These are phyloP conservation scores for Nannobrachium achirus DNA, from an alignment of 2,113 vertebrate genomes.

Conservation along the genomic window DNA sequence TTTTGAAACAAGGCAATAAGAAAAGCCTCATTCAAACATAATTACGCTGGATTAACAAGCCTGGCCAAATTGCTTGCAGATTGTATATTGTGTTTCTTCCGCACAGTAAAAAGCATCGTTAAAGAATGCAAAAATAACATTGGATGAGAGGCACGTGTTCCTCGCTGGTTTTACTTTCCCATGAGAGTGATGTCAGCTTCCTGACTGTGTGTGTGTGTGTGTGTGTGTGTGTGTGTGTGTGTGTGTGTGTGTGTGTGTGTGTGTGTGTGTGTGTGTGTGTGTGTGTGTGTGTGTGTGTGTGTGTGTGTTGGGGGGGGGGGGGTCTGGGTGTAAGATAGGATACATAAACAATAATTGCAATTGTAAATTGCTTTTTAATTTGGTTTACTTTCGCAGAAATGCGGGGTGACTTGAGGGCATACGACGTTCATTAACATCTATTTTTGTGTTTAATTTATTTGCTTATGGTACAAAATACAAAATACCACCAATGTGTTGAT, in stretches of 20 bases:
- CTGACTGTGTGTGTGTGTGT: neutral
- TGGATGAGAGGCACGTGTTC: neutral
- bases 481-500: neutral
- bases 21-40: constrained; percentile 16
- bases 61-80: constrained; percentile 19
- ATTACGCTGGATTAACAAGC: constrained; percentile 39
- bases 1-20: constrained; percentile 22
- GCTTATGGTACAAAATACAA: neutral
- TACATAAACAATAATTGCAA: constrained; percentile 16
- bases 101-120: constrained; percentile 28
- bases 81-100: constrained; percentile 31
- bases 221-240: neutral
- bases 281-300: constrained; percentile 1
- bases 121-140: constrained; percentile 33
- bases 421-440: neutral
- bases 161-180: constrained; percentile 29
- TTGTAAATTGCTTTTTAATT: constrained; percentile 38
- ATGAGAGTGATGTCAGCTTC: constrained; percentile 11
- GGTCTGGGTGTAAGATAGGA: constrained; percentile 2
- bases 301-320: no score
- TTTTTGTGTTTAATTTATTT: neutral
- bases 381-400: constrained; percentile 7
- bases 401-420: neutral
- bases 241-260: neutral
- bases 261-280: neutral